phyloP scores from a whole-genome alignment of 2,797 vertebrate species.

The Sitta carolinensis region DNA sequence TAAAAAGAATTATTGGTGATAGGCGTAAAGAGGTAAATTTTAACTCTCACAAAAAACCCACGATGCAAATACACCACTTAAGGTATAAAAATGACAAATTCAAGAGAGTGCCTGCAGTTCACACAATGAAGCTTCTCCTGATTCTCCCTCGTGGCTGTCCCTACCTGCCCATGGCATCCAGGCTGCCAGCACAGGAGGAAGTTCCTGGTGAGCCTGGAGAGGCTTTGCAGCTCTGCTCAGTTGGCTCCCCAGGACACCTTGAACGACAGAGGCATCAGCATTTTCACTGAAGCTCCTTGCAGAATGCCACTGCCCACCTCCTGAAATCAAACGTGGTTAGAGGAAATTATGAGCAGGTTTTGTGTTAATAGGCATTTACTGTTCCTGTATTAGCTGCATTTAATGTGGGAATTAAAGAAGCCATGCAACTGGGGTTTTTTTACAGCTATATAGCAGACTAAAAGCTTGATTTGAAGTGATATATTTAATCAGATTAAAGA shows the following conservation, averaged over 20 bases:
- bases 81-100: neutral
- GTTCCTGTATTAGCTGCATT: neutral
- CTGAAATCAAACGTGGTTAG: conserved; percentile 32
- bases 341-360: neutral
- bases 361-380: neutral
- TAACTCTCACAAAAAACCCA: neutral
- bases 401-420: neutral
- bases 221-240: neutral
- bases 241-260: neutral
- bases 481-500: neutral
- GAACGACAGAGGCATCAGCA: conserved; percentile 39
- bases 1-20: neutral
- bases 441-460: neutral
- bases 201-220: neutral
- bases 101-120: neutral
- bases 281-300: conserved; percentile 48
- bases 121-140: neutral
- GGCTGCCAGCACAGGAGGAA: neutral
- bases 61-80: neutral
- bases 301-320: conserved; percentile 59
- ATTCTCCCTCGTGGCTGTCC: neutral
- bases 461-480: neutral
- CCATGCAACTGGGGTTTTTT: accelerated
- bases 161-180: conserved; percentile 21
- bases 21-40: neutral